Conservation (phyloP, 2,113 vertebrate species). For the Seriola dumerili region DNA sequence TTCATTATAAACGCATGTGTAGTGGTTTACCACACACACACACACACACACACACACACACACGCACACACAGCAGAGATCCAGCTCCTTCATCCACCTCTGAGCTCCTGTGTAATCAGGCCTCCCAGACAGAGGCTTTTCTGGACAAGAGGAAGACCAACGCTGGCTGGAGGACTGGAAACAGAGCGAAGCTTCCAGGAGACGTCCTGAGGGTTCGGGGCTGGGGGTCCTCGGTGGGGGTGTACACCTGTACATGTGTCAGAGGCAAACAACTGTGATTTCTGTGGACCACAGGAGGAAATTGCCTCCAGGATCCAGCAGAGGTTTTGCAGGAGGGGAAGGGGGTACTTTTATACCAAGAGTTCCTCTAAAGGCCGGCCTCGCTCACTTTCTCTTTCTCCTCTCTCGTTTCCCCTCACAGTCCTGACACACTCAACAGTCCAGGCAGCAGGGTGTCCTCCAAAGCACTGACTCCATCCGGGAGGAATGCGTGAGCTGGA, state of each 20-base stretch:
- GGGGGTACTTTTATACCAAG: slow-evolving; percentile 37
- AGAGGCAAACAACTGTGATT: slow-evolving; percentile 49
- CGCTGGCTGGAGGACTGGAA: slow-evolving; percentile 18
- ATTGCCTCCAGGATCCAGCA: slow-evolving; percentile 48
- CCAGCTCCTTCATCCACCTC: slow-evolving; percentile 33
- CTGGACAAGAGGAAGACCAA: slow-evolving; percentile 55
- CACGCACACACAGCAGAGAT: slow-evolving; percentile 16
- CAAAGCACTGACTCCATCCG: slow-evolving; percentile 61
- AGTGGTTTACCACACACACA: slow-evolving; percentile 29
- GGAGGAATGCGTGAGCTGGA: slow-evolving; percentile 70
- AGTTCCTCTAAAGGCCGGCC: slow-evolving; percentile 22
- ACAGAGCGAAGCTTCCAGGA: slow-evolving; percentile 53
- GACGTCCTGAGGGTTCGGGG: slow-evolving; percentile 41
- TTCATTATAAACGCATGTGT: slow-evolving; percentile 42
- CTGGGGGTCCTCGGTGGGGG: slow-evolving; percentile 61
- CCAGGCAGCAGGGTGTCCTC: slow-evolving; percentile 63
- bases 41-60: slow-evolving; percentile 1
- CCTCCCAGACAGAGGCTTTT: slow-evolving; percentile 59
- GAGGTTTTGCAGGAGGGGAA: slow-evolving; percentile 14
- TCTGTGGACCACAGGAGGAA: slow-evolving; percentile 51
- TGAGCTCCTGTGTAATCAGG: slow-evolving; percentile 59
- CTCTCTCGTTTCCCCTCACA: slow-evolving; percentile 48
- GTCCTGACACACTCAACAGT: slow-evolving; percentile 57
- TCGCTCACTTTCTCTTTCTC: slow-evolving; percentile 43
- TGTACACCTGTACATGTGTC: slow-evolving; percentile 61